Base-by-base conservation (phyloP, 64 coral and sea anemone genomes). In the Montipora sp. region DNA sequence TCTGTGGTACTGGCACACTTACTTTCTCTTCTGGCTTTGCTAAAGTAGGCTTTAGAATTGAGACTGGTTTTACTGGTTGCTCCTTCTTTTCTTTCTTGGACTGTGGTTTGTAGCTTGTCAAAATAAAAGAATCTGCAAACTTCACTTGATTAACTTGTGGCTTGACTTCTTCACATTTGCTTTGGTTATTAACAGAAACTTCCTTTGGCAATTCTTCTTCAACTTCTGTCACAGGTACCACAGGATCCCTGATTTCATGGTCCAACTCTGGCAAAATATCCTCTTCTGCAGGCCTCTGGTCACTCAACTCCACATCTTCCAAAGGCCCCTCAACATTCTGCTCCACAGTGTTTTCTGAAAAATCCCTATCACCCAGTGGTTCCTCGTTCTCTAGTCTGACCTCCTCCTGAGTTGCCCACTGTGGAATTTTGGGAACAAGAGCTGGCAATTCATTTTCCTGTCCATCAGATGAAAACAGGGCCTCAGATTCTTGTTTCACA, bases 81-180 rank as follows among this genome's bases (percentile, higher is more conserved):
- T 89, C 87, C 55, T 75, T 89, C 73, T 77, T 77, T 59, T 75
- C 87, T 60, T 88, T 87, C 15, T 79, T 70, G 7, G 58, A 24
- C 18, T 75, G 68, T 19, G 83, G 43, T 88, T 93, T 93, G 15
- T 87, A 93, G n/a, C 91, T 93, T 72, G 91, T 87, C 19, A 93
- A 23, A 79, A 50, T 73, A 71, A 93, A 66, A 51, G 91, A 93
- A 82, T 93, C 91, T 12, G 86, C 51, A 49, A 93, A 93, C n/a
- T 81, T 93, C 43, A 93, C 91, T 80, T 78, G 60, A 51, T 77
- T 84, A 0, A 58, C 24, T 47, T 79, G 83, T 7, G 58, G 75
- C 48, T 89, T 78, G 3, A 8, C 46, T 23, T 19, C 50, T 76
- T 89, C 73, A 18, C n/a, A 46, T 5, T 77, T 73, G 51, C 7